These are phyloP conservation scores for Mya arenaria DNA, from an alignment of 1,140 invertebrate genomes.

Conservation along the genomic window DNA sequence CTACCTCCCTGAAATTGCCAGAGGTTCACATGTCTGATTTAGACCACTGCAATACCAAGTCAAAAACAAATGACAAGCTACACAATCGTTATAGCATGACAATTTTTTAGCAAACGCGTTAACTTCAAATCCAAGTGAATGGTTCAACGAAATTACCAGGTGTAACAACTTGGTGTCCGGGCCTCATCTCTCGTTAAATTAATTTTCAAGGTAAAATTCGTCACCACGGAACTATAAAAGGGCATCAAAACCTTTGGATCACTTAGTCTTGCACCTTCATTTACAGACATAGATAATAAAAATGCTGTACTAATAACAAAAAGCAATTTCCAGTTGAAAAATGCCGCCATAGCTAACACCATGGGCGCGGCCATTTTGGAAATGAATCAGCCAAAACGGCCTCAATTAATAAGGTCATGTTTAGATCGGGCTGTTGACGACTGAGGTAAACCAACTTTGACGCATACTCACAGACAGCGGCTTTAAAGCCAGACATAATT, in stretches of 20 bases:
- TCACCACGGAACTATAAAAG: conserved; percentile 42
- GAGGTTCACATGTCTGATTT: too few relatives aligned
- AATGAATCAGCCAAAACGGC: not conserved
- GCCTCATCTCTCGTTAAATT: conserved; percentile 69
- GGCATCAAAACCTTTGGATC: conserved; percentile 47
- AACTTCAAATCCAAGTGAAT: too few relatives aligned
- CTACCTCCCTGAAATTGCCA: too few relatives aligned
- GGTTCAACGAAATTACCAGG: conserved; percentile 87
- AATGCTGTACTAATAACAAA: not conserved
- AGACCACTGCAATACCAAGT: too few relatives aligned
- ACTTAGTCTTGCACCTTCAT: conserved; percentile 39
- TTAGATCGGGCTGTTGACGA: too few relatives aligned
- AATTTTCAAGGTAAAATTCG: conserved; percentile 45
- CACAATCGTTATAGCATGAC: too few relatives aligned
- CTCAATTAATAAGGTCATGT: too few relatives aligned
- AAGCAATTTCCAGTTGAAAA: conserved; percentile 42
- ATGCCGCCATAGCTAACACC: conserved; percentile 43
- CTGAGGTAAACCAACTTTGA: too few relatives aligned
- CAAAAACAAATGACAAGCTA: too few relatives aligned
- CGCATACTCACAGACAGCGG: too few relatives aligned
- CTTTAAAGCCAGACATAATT: too few relatives aligned
- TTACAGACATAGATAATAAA: not conserved
- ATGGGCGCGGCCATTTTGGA: conserved; percentile 47
- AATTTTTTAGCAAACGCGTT: too few relatives aligned
- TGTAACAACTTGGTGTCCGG: conserved; percentile 89